Base-by-base conservation (phyloP, 37 sponge, comb jelly and placozoan species). In the Crambe crambe region DNA sequence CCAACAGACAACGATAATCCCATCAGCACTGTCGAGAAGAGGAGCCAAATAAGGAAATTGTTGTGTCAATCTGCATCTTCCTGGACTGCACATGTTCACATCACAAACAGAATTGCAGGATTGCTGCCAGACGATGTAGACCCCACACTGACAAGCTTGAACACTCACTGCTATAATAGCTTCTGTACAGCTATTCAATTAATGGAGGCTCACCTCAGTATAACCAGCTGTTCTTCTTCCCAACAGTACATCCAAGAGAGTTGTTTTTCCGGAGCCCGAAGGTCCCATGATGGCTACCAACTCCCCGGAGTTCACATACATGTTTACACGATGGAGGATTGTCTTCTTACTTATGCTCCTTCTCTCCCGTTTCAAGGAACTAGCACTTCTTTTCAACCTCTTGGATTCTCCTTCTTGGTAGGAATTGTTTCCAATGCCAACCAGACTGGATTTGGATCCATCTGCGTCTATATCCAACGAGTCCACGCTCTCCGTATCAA, bases 281-380 rank as follows among this genome's bases (percentile, higher is more conserved):
- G 93, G 93, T 21, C 93, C 93, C 93, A 93, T 93, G 29, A 93
- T 88, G 34, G 89, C 93, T 35, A 87, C 89, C 56, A 93, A 76
- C 43, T 88, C 89, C 17, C 86, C 89, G 0, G 93, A 89, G 58
- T 93, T 93, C 47, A 93, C 71, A 77, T 93, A 93, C 56, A 93
- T 57, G 30, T 88, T 87, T n/a, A 93, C 82, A 36, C 78, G 39
- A 27, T 82, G 57, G 18, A 93, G 56, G 18, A 93, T 88, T 0
- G 71, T 58, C 71, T 75, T 80, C 68, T 72, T 84, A 8, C 58
- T 68, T 4, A 44, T 31, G 54, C 44, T 71, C 27, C 44, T 73
- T 30, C 32, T 68, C 29, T 75, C 36, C 27, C 65, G 1, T 40
- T 73, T 61, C 42, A 42, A 42, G n/a, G 35, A 30, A 25, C 47